Evolutionary conservation across 2,888 invertebrate genomes (phyloP).

Genomic region (Dorcus parallelipipedus): DNA sequence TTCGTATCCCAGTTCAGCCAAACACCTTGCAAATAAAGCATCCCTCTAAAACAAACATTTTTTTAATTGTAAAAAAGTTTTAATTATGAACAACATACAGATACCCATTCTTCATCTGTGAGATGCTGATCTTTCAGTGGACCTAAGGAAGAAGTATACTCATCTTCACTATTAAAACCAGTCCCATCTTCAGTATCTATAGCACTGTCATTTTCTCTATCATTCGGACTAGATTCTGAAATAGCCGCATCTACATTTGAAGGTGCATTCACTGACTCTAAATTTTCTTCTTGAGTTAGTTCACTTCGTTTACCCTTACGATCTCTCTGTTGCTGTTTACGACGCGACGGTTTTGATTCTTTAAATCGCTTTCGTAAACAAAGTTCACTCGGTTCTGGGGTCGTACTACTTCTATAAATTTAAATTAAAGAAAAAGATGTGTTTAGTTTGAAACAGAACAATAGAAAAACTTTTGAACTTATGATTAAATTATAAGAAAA

Average conservation of each 20-base stretch:
- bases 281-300: constrained; percentile 34
- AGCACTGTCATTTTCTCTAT: constrained; percentile 33
- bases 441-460: neutral
- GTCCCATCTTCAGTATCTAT: constrained; percentile 44
- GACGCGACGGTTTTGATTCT: constrained; percentile 34
- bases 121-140: constrained; percentile 28
- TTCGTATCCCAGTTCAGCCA: constrained; percentile 71
- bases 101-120: constrained; percentile 47
- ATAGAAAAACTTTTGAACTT: too few species aligned
- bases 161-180: constrained; percentile 49
- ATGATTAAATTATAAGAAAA: neutral
- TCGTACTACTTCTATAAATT: constrained; percentile 22
- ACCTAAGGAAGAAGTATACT: constrained; percentile 36
- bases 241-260: constrained; percentile 27
- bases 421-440: neutral
- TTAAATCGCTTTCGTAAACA: constrained; percentile 42
- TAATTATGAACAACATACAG: constrained; percentile 29
- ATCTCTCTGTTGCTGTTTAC: constrained; percentile 31
- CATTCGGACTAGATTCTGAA: constrained; percentile 30
- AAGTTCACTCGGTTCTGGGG: constrained; percentile 41
- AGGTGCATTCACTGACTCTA: constrained; percentile 21
- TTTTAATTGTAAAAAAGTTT: neutral
- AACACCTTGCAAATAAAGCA: constrained; percentile 43
- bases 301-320: constrained; percentile 41
- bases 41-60: constrained; percentile 36